These are phyloP conservation scores for Smittia sp. DNA, from an alignment of 2,888 invertebrate genomes.

Conservation along the genomic window DNA sequence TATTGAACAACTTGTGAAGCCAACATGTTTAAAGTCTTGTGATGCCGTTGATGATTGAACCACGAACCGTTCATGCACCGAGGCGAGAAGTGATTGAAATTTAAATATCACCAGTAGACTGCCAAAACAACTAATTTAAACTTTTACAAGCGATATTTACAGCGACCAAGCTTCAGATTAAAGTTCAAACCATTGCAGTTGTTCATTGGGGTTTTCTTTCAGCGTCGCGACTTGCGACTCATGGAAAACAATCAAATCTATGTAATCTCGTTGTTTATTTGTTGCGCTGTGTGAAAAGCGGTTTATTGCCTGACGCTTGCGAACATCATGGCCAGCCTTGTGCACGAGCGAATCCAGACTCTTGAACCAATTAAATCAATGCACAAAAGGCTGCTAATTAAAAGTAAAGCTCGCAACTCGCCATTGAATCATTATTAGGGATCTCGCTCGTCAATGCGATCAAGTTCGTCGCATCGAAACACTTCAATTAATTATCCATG, in stretches of 20 bases:
- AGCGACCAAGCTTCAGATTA: constrained; percentile 21
- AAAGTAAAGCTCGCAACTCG: background rate
- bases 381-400: constrained; percentile 1
- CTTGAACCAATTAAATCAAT: background rate
- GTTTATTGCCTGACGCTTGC: background rate
- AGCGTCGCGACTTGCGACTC: background rate
- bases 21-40: background rate
- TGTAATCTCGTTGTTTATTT: background rate
- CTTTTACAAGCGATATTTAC: background rate
- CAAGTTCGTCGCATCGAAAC: constrained; percentile 18
- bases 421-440: constrained; percentile 10
- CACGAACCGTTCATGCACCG: too few relatives aligned
- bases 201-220: background rate
- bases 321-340: constrained; percentile 5
- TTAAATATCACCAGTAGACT: background rate
- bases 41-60: background rate
- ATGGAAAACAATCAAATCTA: background rate
- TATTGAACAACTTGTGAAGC: background rate
- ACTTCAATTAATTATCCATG: background rate
- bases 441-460: constrained; percentile 18
- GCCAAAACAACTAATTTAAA: background rate
- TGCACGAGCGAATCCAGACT: background rate
- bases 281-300: background rate
- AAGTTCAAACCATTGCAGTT: constrained; percentile 25
- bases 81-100: background rate